Evolutionary conservation across 1,140 invertebrate species (phyloP).

Genomic region (Apocrypta bakeri): DNA sequence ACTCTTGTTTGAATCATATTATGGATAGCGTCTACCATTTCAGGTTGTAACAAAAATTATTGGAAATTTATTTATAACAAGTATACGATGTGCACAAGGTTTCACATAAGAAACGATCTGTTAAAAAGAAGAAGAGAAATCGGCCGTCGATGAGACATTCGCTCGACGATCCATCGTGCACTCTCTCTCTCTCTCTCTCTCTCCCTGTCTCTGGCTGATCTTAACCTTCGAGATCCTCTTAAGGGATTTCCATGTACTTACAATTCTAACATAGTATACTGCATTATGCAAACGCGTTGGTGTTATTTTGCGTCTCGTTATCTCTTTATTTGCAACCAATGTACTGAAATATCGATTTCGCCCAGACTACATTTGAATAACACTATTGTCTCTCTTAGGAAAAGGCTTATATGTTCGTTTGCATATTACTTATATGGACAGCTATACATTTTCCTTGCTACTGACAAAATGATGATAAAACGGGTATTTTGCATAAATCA

Average conservation of each 20-base stretch:
- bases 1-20: no score
- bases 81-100: no score
- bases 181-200: conserved; percentile 1
- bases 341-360: conserved; percentile 39
- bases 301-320: conserved; percentile 34
- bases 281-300: conserved; percentile 15
- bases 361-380: conserved; percentile 13
- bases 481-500: not conserved
- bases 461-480: not conserved
- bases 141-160: conserved; percentile 31
- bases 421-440: conserved; percentile 24
- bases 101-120: not conserved
- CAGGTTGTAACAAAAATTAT: not conserved
- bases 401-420: conserved; percentile 11
- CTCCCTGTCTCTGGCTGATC: conserved; percentile 2
- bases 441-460: not conserved
- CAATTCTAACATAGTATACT: not conserved
- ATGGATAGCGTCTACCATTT: not conserved
- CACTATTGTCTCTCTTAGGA: conserved; percentile 26
- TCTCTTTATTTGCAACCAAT: conserved; percentile 41
- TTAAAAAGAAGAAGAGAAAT: conserved; percentile 30
- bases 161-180: conserved; percentile 31
- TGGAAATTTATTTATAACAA: not conserved
- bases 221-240: conserved; percentile 45
- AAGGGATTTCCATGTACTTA: conserved; percentile 48